Base-by-base conservation (phyloP, 2,113 vertebrate genomes). In the Equus quagga region DNA sequence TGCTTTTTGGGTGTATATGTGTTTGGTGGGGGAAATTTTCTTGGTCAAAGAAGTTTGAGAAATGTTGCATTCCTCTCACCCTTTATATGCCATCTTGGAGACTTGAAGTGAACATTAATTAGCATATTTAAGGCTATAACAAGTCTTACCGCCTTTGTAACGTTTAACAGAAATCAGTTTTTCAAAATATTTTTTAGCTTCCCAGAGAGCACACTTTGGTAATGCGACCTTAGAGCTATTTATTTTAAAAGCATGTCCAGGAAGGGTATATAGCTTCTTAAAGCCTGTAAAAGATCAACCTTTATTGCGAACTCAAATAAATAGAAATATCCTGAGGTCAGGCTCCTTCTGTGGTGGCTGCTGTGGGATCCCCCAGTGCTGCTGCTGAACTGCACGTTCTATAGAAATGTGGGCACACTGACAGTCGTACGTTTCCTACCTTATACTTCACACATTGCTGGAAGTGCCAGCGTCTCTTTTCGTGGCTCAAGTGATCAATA, bases 401-500 rank as follows among this genome's bases (percentile, higher is more conserved):
- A 15, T 33, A 44, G 26, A 73, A 70, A 78, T 19, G 19, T 28
- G 31, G n/a, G 12, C 36, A 33, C 6, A 10, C 0, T 23, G 56
- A 33, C 3, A 64, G 1, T 2, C 76, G 26, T 69, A 2, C 23
- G 62, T 54, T 18, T 58, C 26, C 56, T 33, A 62, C 8, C 13
- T 41, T 75, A 54, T 36, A 6, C n/a, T 65, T 70, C n/a, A 64
- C 3, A 21, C 19, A 6, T 11, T 19, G 11, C 11, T 88, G 11
- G 19, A 78, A 87, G 90, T 51, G 2, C 60, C 81, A 80, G 23
- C 11, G 18, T 80, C 26, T 62, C 28, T 70, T 56, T 89, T n/a
- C 79, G 78, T 93, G 73, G 67, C n/a, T 96, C 54, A 86, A 36
- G 36, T 54, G 69, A 89, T 94, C 67, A 82, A 82, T 91, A 54